Conservation (phyloP, 2,113 vertebrate genomes). For the Corydoras maculifer region DNA sequence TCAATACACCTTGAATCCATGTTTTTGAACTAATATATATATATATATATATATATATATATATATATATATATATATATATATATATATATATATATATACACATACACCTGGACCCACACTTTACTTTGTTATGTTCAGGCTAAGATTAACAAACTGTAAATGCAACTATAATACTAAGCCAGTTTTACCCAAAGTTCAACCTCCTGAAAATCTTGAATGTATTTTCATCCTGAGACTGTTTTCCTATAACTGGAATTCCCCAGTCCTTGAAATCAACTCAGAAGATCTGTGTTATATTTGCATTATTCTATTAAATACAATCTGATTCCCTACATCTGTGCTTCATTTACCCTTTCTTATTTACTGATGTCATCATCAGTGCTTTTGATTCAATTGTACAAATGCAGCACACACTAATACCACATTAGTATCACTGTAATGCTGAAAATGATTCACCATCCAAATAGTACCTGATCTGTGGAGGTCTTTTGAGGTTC, state of each 20-base stretch:
- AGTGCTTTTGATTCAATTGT: background rate
- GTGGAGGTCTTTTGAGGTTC: too few relatives aligned
- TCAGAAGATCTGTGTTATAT: slow-evolving; percentile 13
- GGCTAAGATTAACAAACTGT: background rate
- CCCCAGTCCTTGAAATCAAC: slow-evolving; percentile 19
- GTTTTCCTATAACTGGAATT: slow-evolving; percentile 6
- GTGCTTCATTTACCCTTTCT: background rate
- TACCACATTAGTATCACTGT: too few relatives aligned
- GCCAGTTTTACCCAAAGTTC: background rate
- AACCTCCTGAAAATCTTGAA: slow-evolving; percentile 25
- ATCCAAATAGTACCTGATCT: too few relatives aligned
- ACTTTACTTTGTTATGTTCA: background rate
- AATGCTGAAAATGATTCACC: too few relatives aligned
- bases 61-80: too few relatives aligned
- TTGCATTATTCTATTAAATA: slow-evolving; percentile 26
- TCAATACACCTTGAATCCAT: too few relatives aligned
- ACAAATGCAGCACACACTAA: background rate
- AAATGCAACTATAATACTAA: too few relatives aligned
- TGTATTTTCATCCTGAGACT: slow-evolving; percentile 16
- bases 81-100: too few relatives aligned
- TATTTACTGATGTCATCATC: background rate
- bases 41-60: too few relatives aligned
- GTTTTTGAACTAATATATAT: too few relatives aligned
- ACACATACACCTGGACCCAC: too few relatives aligned
- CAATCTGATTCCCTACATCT: slow-evolving; percentile 5